Base-by-base conservation (phyloP, 2,797 vertebrate genomes). In the Silurus aristotelis region DNA sequence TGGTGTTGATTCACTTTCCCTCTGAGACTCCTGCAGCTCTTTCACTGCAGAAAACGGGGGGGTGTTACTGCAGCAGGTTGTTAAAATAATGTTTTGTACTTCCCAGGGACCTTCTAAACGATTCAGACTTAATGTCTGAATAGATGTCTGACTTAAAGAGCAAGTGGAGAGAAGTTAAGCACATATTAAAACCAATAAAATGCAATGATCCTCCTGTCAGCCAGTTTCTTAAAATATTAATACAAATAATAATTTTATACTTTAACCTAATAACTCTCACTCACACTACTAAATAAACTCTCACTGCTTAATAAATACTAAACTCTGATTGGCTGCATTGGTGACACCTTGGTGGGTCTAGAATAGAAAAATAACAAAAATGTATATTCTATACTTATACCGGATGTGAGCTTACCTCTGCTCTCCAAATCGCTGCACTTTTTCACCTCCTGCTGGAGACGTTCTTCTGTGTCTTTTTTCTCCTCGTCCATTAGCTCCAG, bases 401-500 rank as follows among this genome's bases (percentile, higher is more conserved):
- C 80, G 46, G 14, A 27, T 48, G 17, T 52, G 22, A 68, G 89
- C 84, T 63, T 86, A 95, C 95, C 93, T 94, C 89, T 92, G 60
- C 81, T 84, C 86, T 94, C 93, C 90, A 96, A 91, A 76, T 92
- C 89, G 25, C 68, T 52, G 31, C 92, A 94, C 89, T 91, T 94
- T 91, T 90, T 93, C 90, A 93, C 92, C 61, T 89, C 67, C 64
- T 90, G 87, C 86, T 94, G 92, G 84, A 95, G 90, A 8, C 93
- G 91, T 61, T 79, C 90, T n/a, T 95, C 94, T n/a, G 71, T 82
- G 86, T 96, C 95, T 89, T 92, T 95, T 91, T 94, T 96, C 88
- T 95, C 95, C 89, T 91, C 93, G 75, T 96, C 95, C 89, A 95
- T 85, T 82, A 96, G 91, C 84, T 94, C 93, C 89, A 95, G 88